These are phyloP conservation scores for Holothuria scabra DNA, from an alignment of 53 echinoderm and acorn worm genomes.

Conservation along the genomic window DNA sequence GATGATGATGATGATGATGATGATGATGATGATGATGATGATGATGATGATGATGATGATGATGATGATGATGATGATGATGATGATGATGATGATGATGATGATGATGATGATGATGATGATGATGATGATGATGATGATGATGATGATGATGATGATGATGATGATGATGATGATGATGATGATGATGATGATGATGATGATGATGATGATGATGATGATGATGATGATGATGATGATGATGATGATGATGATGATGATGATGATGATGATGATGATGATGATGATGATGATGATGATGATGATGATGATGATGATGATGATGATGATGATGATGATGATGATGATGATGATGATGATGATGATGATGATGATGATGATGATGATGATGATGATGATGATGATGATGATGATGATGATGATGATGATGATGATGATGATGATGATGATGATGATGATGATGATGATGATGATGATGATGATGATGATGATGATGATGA, in stretches of 20 bases:
- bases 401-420: background rate
- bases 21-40: slow-evolving; percentile 7
- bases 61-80: slow-evolving; percentile 2
- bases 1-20: slow-evolving; percentile 7
- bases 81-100: slow-evolving; percentile 2
- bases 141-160: background rate
- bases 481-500: background rate
- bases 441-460: background rate
- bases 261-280: background rate
- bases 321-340: background rate
- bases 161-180: background rate
- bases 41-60: slow-evolving; percentile 11
- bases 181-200: background rate
- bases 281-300: background rate
- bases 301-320: slow-evolving; percentile 3
- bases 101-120: background rate
- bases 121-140: background rate
- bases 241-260: background rate
- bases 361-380: background rate
- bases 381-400: background rate
- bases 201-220: background rate
- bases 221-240: background rate
- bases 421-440: background rate
- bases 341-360: slow-evolving; percentile 2
- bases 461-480: background rate